These are phyloP conservation scores for Tolypeutes matacus DNA, from an alignment of 2,797 vertebrate genomes.

Conservation along the genomic window DNA sequence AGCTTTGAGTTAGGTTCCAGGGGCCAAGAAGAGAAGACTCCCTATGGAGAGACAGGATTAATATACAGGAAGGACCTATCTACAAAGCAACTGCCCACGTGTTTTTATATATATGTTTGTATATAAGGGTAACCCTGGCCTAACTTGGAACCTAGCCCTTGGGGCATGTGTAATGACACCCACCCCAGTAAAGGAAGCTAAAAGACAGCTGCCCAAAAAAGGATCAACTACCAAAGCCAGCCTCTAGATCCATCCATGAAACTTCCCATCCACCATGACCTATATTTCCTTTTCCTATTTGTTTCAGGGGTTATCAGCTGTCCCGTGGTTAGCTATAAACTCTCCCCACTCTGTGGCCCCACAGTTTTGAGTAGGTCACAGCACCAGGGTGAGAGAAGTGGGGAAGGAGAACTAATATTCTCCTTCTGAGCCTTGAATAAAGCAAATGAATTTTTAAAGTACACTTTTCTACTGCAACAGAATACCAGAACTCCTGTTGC, in stretches of 20 bases:
- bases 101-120: neutral
- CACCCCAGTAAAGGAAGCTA: neutral
- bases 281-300: conserved; percentile 58
- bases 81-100: conserved; percentile 39
- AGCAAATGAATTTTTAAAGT: conserved; percentile 59
- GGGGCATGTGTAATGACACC: neutral
- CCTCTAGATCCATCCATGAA: neutral
- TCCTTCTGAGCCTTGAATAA: conserved; percentile 40
- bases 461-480: conserved; percentile 42
- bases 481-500: neutral
- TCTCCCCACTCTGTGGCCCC: neutral
- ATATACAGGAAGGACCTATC: conserved; percentile 26
- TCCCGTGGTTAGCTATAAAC: conserved; percentile 8
- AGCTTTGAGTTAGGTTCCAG: conserved; percentile 8
- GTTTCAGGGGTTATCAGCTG: neutral
- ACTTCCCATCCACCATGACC: neutral
- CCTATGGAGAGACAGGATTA: conserved; percentile 6
- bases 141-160: conserved; percentile 34
- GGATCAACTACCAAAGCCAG: conserved; percentile 29
- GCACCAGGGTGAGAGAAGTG: conserved; percentile 20
- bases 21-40: neutral
- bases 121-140: neutral
- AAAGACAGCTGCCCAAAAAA: conserved; percentile 38
- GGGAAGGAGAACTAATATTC: conserved; percentile 34
- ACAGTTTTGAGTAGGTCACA: neutral